phyloP scores from a whole-genome alignment of 2,113 vertebrate genomes.

The Halichoerus grypus region DNA sequence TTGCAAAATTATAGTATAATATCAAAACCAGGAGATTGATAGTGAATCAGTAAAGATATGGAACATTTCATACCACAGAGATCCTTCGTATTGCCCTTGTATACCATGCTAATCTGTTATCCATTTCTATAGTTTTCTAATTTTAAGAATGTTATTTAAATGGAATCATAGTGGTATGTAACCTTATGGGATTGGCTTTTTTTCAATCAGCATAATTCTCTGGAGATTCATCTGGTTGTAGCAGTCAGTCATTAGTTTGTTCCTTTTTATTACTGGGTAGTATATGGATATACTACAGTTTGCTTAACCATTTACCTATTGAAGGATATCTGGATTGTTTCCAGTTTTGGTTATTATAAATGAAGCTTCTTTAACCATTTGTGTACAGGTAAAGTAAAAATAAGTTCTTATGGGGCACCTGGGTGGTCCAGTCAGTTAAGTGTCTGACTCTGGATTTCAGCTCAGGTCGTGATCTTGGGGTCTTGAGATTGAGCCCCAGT shows the following conservation, averaged over 20 bases:
- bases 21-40: not conserved
- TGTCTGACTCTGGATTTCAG: not conserved
- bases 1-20: not conserved
- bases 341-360: not conserved
- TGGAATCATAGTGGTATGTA: not conserved
- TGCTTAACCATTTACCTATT: not conserved
- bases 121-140: not conserved
- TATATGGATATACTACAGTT: not conserved
- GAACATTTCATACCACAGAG: not conserved
- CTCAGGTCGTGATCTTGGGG: not conserved
- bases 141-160: constrained; percentile 5
- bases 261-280: not conserved
- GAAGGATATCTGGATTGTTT: not conserved
- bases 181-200: not conserved
- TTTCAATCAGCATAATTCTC: not conserved
- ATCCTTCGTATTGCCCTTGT: not conserved
- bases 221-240: not conserved
- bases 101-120: not conserved
- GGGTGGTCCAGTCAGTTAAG: not conserved
- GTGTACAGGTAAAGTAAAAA: not conserved
- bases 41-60: not conserved
- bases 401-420: not conserved
- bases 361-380: constrained; percentile 11
- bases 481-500: not conserved
- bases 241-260: not conserved